phyloP scores from a whole-genome alignment of 2,888 invertebrate genomes.

The Aradus depressus region DNA sequence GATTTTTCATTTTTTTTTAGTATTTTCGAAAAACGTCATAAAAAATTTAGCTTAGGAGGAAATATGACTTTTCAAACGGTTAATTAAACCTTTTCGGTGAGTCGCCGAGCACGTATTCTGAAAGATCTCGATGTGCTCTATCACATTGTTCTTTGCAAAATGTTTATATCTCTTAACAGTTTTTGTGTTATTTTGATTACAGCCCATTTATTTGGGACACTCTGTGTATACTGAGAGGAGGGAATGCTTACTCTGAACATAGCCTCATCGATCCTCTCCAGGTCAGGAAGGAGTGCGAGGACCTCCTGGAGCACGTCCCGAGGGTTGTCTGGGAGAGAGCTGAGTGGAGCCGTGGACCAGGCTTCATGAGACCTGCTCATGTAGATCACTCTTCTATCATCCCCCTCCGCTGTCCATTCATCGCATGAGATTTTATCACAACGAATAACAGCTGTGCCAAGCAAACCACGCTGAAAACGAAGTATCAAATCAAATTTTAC shows the following conservation, averaged over 20 bases:
- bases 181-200: background rate
- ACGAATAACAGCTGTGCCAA: conserved; percentile 44
- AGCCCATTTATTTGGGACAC: background rate
- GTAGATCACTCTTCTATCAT: conserved; percentile 24
- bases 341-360: conserved; percentile 13
- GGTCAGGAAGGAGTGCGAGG: conserved; percentile 49
- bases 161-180: background rate
- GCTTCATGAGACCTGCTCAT: conserved; percentile 8
- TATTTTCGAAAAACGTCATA: too few species aligned
- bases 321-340: conserved; percentile 36
- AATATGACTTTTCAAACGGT: too few species aligned
- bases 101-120: background rate
- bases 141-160: background rate
- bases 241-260: conserved; percentile 47
- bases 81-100: too few species aligned
- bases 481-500: background rate
- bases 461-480: conserved; percentile 33
- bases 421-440: conserved; percentile 34
- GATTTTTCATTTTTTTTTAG: too few species aligned
- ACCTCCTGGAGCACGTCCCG: conserved; percentile 49
- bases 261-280: conserved; percentile 44
- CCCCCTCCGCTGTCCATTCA: conserved; percentile 11
- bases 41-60: too few species aligned
- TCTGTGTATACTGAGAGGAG: background rate
- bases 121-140: background rate